Base-by-base conservation (phyloP, 2,113 vertebrate species). In the Coregonus clupeaformis region DNA sequence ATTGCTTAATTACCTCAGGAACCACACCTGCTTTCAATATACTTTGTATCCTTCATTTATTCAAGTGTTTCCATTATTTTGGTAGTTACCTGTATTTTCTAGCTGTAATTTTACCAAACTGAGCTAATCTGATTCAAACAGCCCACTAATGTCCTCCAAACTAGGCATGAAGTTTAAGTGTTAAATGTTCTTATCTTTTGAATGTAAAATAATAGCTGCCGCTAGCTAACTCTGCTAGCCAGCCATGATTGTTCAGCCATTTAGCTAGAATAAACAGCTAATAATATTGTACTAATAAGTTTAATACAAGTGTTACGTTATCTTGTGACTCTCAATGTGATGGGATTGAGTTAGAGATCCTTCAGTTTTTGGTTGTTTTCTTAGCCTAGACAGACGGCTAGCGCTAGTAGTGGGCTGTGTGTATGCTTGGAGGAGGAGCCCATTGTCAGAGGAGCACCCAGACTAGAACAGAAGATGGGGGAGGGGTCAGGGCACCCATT, bases 401-500 rank as follows among this genome's bases (percentile, higher is more conserved):
- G 71, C 64, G 22, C 55, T 65, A 6, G 45, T 42, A 42, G 71
- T 63, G 71, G 59, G 71, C 25, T 64, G 29, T 62, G 68, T 69
- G 30, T 16, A 6, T 70, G 59, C 80, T 70, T 75, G 14, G 55
- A 71, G 64, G 32, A 73, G 60, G 20, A 5, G 77, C 67, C 77
- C 76, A 83, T 91, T 90, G 90, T 91, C 78, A 83, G 78, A 6
- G 71, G 49, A 52, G 49, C 71, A 66, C 71, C 72, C 72, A 52
- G 49, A 52, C 78, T 69, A 63, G 68, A 77, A 71, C 67, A 71
- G 76, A 29, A 30, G 75, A 71, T 87, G 89, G 88, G 90, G 89
- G 88, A 89, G 82, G 87, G 87, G 86, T 71, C 27, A 22, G 24
- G 27, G 62, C 66, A 73, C 20, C 83, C 78, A 86, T 85, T 90